A percentile compares a stretch with the other conserved stretches of the same genome.
These are phyloP conservation scores for Cnemophilus loriae DNA, from an alignment of 2,113 vertebrate species.

Conservation along the genomic window DNA sequence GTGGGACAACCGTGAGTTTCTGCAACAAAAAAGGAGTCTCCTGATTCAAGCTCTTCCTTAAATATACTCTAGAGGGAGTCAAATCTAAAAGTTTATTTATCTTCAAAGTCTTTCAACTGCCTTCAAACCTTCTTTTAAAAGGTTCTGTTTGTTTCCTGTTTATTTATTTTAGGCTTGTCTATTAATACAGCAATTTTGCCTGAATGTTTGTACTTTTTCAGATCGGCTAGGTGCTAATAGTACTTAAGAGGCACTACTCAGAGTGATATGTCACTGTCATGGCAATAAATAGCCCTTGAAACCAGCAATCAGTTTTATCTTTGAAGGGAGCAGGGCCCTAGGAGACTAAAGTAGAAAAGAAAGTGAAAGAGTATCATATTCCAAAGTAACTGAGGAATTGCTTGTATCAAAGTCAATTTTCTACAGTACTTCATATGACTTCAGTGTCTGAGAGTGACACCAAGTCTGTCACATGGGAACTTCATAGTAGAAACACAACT, in stretches of 20 bases:
- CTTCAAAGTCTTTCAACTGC: slow-evolving; percentile 52
- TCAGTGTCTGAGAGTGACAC: neutral
- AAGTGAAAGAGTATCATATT: neutral
- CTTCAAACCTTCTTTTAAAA: slow-evolving; percentile 46
- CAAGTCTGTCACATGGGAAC: neutral
- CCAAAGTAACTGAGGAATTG: neutral
- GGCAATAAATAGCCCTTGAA: slow-evolving; percentile 14
- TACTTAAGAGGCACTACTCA: slow-evolving; percentile 12
- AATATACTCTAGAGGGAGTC: slow-evolving; percentile 96
- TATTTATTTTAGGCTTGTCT: slow-evolving; percentile 43
- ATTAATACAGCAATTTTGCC: slow-evolving; percentile 24
- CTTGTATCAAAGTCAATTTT: neutral
- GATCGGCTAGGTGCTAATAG: slow-evolving; percentile 15
- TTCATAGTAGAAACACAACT: neutral
- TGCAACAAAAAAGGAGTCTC: slow-evolving; percentile 28
- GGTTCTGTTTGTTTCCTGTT: slow-evolving; percentile 43
- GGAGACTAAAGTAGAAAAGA: neutral
- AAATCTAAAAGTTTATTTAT: slow-evolving; percentile 83
- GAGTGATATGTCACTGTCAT: neutral
- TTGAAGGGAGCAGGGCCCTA: neutral
- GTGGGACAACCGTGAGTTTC: neutral
- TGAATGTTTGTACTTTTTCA: slow-evolving; percentile 23
- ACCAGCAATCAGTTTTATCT: neutral
- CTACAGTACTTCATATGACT: neutral
- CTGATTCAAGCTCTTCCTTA: slow-evolving; percentile 67